These are phyloP conservation scores for Caenorhabditis afra DNA, from an alignment of 2,888 invertebrate genomes.

Conservation along the genomic window DNA sequence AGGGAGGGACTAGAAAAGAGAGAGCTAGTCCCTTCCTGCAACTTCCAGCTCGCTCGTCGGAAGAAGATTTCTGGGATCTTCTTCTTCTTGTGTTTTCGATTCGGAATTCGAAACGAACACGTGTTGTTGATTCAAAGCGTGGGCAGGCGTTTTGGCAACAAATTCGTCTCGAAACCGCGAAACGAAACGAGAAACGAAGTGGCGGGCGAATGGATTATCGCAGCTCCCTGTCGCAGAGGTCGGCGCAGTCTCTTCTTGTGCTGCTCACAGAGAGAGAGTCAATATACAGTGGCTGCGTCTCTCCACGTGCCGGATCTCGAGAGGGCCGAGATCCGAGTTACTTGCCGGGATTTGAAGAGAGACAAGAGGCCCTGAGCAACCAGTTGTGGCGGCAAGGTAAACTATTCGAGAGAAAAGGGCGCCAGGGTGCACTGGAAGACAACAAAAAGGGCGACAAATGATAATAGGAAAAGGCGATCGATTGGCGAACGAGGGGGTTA, in stretches of 20 bases:
- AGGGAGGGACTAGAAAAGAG: neutral
- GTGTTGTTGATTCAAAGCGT: constrained; percentile 26
- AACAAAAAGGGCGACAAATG: no score
- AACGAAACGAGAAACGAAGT: neutral
- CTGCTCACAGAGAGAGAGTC: constrained; percentile 8
- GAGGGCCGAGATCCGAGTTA: constrained; percentile 10
- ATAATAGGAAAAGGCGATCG: neutral
- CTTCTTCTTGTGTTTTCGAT: no score
- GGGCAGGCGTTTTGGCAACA: constrained; percentile 13
- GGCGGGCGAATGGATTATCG: constrained; percentile 4
- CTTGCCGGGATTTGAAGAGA: constrained; percentile 15
- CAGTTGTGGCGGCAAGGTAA: constrained; percentile 6
- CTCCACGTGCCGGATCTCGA: constrained; percentile 11
- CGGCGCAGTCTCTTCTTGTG: neutral
- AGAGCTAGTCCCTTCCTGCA: neutral
- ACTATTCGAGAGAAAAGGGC: neutral
- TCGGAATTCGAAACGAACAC: constrained; percentile 3
- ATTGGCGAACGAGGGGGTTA: neutral
- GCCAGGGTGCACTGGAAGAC: no score
- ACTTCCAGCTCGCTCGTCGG: no score
- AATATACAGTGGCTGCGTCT: constrained; percentile 31
- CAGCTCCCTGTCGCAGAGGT: no score
- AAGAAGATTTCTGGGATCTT: no score
- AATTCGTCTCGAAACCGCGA: neutral
- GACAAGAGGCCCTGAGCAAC: constrained; percentile 4